These are phyloP conservation scores for Heterodera schachtii DNA, from an alignment of 1,140 invertebrate genomes.

Conservation along the genomic window DNA sequence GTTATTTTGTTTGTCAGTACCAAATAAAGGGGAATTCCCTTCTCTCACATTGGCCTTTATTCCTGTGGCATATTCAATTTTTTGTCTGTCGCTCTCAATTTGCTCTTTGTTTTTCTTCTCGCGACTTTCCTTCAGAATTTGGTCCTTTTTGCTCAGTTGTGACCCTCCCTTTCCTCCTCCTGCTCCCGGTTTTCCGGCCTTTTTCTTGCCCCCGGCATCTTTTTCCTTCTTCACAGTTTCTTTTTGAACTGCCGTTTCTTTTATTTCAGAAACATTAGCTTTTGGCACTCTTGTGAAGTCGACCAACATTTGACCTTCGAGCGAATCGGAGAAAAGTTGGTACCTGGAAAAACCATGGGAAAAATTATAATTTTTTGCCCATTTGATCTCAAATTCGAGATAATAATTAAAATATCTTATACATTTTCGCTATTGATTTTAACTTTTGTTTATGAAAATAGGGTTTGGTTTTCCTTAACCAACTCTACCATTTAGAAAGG, in stretches of 20 bases:
- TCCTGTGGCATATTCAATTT: conserved; percentile 57
- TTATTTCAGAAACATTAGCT: conserved; percentile 34
- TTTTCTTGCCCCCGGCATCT: conserved; percentile 25
- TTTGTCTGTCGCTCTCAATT: conserved; percentile 57
- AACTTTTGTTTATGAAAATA: too few species aligned
- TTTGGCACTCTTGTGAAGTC: conserved; percentile 61
- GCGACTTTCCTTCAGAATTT: conserved; percentile 57
- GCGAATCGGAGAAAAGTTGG: conserved; percentile 60
- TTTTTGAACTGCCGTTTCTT: conserved; percentile 18
- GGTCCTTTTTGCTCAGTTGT: conserved; percentile 58
- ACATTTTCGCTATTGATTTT: too few species aligned
- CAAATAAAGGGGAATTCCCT: background rate
- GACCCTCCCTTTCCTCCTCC: conserved; percentile 39
- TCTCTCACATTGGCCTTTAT: conserved; percentile 54
- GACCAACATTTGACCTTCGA: conserved; percentile 63
- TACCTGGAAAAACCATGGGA: conserved; percentile 50
- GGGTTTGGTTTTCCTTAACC: too few species aligned
- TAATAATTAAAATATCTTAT: background rate
- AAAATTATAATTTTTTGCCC: background rate
- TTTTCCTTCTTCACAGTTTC: conserved; percentile 21
- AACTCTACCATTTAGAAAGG: conserved; percentile 49
- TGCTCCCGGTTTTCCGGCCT: conserved; percentile 7
- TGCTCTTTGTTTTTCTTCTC: conserved; percentile 55
- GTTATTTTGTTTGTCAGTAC: conserved; percentile 6
- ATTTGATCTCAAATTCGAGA: conserved; percentile 21